These are phyloP conservation scores for Baccha elongata DNA, from an alignment of 2,888 invertebrate genomes.

Conservation along the genomic window DNA sequence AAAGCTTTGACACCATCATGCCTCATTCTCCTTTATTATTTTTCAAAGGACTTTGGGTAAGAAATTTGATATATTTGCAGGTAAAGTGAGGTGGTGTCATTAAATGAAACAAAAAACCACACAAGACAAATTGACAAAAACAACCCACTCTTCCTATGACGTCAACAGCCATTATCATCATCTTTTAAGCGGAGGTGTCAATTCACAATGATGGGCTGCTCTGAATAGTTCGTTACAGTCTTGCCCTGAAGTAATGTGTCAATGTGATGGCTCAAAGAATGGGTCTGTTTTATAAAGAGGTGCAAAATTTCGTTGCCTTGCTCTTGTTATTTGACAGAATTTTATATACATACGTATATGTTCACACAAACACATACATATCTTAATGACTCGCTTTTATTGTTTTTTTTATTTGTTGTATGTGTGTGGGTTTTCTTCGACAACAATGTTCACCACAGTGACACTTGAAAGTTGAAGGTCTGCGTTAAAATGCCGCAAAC, in stretches of 20 bases:
- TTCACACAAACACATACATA: background rate
- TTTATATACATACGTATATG: background rate
- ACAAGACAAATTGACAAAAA: slow-evolving; percentile 49
- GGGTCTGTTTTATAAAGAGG: background rate
- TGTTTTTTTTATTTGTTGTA: slow-evolving; percentile 13
- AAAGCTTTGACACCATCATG: no score
- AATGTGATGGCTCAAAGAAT: slow-evolving; percentile 49
- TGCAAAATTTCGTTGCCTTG: slow-evolving; percentile 6
- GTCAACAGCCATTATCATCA: slow-evolving; percentile 51
- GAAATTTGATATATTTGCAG: slow-evolving; percentile 53
- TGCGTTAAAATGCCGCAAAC: slow-evolving; percentile 62
- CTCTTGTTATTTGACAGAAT: slow-evolving; percentile 26
- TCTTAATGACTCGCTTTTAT: slow-evolving; percentile 55
- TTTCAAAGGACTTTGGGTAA: slow-evolving; percentile 27
- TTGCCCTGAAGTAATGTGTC: slow-evolving; percentile 70
- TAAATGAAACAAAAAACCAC: slow-evolving; percentile 59
- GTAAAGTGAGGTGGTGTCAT: slow-evolving; percentile 50
- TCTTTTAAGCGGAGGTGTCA: slow-evolving; percentile 33
- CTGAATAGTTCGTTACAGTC: slow-evolving; percentile 64
- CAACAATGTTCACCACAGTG: slow-evolving; percentile 50
- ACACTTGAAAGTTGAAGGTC: slow-evolving; percentile 72
- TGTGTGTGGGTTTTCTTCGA: slow-evolving; percentile 43
- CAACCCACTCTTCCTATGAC: slow-evolving; percentile 16
- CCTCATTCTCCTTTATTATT: slow-evolving; percentile 22
- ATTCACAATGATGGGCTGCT: slow-evolving; percentile 32